A percentile compares a stretch with the other conserved stretches of the same genome.
Conservation (phyloP, 2,888 invertebrate species). For the Aporophyla lueneburgensis region DNA sequence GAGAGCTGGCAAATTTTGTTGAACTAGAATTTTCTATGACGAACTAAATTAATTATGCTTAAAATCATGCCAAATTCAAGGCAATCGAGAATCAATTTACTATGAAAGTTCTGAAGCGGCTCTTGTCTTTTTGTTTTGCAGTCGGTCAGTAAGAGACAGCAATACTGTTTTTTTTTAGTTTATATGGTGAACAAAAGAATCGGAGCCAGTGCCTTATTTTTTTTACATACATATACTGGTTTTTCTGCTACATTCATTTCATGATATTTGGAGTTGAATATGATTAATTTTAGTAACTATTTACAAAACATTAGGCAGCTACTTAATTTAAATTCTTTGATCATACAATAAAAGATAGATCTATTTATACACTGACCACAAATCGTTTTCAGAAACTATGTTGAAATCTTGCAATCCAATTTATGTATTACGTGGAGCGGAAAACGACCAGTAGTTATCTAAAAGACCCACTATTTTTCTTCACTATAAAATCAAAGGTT, state of each 20-base stretch:
- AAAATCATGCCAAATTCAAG: no score
- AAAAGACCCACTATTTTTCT: constrained; percentile 5
- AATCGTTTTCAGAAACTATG: neutral
- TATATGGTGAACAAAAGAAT: no score
- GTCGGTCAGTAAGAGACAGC: no score
- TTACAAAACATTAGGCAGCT: neutral
- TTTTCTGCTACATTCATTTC: neutral
- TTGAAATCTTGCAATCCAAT: constrained; percentile 8
- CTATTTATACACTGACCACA: neutral
- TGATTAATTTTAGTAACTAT: no score
- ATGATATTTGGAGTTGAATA: neutral
- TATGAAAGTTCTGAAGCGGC: no score
- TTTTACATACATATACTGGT: neutral
- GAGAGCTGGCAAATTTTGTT: no score
- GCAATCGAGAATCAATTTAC: no score
- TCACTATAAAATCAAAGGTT: neutral
- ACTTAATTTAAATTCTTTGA: neutral
- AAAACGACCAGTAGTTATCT: neutral
- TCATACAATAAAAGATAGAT: neutral
- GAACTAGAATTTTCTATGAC: no score
- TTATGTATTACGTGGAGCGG: neutral
- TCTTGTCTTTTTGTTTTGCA: no score
- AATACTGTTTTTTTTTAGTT: no score
- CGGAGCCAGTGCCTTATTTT: neutral
- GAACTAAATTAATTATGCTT: no score